Evolutionary conservation across 2,113 vertebrate species (phyloP).

Genomic region (Planiliza haematocheilus): DNA sequence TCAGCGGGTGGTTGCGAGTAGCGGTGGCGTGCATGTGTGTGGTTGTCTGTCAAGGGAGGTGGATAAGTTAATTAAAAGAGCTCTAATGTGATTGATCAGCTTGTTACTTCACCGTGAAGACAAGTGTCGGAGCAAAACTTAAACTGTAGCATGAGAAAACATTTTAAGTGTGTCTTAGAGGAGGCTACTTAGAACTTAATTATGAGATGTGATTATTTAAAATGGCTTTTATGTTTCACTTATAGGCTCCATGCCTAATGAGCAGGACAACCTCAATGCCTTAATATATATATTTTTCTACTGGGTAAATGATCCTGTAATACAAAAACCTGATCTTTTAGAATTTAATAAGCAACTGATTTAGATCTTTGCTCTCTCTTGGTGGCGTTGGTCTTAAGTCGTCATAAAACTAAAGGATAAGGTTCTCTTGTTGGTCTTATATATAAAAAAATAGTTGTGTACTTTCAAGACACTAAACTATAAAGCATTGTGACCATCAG

Average conservation of each 20-base stretch:
- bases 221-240: conserved; percentile 3
- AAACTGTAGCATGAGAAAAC: conserved; percentile 13
- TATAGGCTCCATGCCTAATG: no score
- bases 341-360: no score
- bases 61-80: conserved; percentile 70
- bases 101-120: conserved; percentile 45
- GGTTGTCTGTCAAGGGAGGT: conserved; percentile 30
- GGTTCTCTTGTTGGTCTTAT: neutral
- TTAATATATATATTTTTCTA: no score
- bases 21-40: neutral
- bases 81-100: conserved; percentile 67
- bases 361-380: no score
- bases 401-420: neutral
- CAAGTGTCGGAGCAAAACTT: conserved; percentile 45
- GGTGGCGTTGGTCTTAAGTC: neutral
- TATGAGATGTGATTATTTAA: neutral
- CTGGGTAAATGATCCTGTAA: no score
- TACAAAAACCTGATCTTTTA: no score
- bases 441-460: neutral
- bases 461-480: no score
- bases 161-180: neutral
- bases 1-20: conserved; percentile 49
- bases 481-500: no score
- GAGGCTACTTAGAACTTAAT: neutral
- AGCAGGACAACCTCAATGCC: no score